phyloP scores from a whole-genome alignment of 2,113 vertebrate genomes.

The Seriola quinqueradiata region DNA sequence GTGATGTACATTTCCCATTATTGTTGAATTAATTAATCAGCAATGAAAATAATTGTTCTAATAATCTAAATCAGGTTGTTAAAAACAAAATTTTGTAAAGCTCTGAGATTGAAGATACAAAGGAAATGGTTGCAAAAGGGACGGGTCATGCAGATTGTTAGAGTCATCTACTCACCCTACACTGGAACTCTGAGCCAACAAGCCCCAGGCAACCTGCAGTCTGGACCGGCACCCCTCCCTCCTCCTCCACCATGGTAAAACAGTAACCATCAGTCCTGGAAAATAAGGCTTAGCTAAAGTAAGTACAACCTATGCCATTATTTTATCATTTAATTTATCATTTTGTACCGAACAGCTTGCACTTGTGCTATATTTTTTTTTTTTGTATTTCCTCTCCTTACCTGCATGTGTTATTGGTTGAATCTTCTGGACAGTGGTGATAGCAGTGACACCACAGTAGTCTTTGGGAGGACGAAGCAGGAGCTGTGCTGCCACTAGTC shows the following conservation, averaged over 20 bases:
- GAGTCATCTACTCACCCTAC: slow-evolving; percentile 88
- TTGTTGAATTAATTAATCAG: background rate
- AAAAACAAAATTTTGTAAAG: background rate
- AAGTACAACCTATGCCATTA: background rate
- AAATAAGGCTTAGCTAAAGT: slow-evolving; percentile 13
- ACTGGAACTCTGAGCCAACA: slow-evolving; percentile 95
- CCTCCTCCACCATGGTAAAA: slow-evolving; percentile 97
- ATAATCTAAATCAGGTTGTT: background rate
- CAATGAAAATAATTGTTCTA: background rate
- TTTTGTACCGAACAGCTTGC: background rate
- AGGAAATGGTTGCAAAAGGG: background rate
- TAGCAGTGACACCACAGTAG: slow-evolving; percentile 93
- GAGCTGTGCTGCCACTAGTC: slow-evolving; percentile 84
- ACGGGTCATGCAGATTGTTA: background rate
- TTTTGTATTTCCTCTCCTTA: background rate
- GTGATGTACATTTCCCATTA: background rate
- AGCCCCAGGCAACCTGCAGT: slow-evolving; percentile 95
- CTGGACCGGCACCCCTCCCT: slow-evolving; percentile 88
- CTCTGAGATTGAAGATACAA: background rate
- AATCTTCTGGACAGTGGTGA: slow-evolving; percentile 94
- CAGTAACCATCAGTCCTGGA: slow-evolving; percentile 95
- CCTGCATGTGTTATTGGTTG: slow-evolving; percentile 97
- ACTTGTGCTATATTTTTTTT: background rate
- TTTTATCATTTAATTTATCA: no score
- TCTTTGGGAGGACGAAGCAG: slow-evolving; percentile 87